phyloP scores from a whole-genome alignment of 2,797 vertebrate genomes.

The Mormyrus proboscirostris region DNA sequence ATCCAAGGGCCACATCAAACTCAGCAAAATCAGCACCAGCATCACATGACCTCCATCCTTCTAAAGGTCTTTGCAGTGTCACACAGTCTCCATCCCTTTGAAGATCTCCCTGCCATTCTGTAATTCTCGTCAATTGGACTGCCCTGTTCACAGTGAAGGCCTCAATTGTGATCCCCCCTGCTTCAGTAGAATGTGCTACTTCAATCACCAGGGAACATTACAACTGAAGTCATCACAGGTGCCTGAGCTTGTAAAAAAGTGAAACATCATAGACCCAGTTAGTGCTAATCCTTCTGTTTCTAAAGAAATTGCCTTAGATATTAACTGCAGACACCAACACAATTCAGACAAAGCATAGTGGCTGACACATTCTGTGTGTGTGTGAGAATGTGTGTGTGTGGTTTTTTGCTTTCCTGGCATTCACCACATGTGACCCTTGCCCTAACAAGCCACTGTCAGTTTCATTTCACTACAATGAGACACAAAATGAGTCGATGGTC shows the following conservation, averaged over 20 bases:
- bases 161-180: background rate
- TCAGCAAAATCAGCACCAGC: background rate
- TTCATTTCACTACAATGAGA: constrained; percentile 63
- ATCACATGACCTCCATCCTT: background rate
- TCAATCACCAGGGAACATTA: background rate
- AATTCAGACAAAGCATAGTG: constrained; percentile 60
- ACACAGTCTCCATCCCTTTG: background rate
- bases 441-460: constrained; percentile 69
- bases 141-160: background rate
- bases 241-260: background rate
- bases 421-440: constrained; percentile 56
- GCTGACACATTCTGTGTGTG: constrained; percentile 59
- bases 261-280: background rate
- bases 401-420: constrained; percentile 52
- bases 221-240: background rate
- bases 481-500: constrained; percentile 64
- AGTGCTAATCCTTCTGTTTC: constrained; percentile 37
- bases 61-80: background rate
- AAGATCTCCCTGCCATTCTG: background rate
- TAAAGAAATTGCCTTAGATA: constrained; percentile 64
- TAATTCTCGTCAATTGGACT: background rate
- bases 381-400: constrained; percentile 52
- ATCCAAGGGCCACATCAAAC: background rate
- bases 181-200: background rate
- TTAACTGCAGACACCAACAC: constrained; percentile 68